Evolutionary conservation across 2,888 invertebrate genomes (phyloP), one percentile per base, ranked within the genome.

Genomic region (Parelbella ahira): DNA sequence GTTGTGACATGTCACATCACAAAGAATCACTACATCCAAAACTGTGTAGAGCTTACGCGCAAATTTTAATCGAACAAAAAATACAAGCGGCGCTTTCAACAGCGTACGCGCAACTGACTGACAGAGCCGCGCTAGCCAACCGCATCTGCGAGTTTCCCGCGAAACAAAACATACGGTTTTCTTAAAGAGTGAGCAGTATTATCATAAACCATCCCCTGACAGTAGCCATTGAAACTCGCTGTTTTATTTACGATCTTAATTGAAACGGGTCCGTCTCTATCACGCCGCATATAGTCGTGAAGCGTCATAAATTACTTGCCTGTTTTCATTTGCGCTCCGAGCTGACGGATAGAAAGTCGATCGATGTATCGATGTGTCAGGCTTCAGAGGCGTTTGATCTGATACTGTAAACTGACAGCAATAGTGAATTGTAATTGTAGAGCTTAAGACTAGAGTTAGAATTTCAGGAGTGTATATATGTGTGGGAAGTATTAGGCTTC

Each of bases 61-160:
- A 47, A 66, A 58, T 62, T 65, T 54, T 54, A 64, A 70, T 64
- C 54, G 55, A 59, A 10, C 9, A 5, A 24, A 28, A 57, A 56
- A 73, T 72, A 68, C 80, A 74, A 56, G 63, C 76, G 60, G 60
- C 64, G 67, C 64, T 53, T 57, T 57, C 66, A 65, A 59, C 63
- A 65, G 82, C 84, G 82, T 68, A 56, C 68, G 79, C 77, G 78
- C 83, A 75, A 86, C 86, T 84, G 76, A 68, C 56, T 66, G 67
- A 65, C 67, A 63, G 54, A 48, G 60, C n/a, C n/a, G n/a, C 54
- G 58, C 62, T 68, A 63, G 59, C 74, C 71, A 68, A 73, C 72
- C 75, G 58, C 30, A 39, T 23, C 30, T 11, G 30, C 58, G 51
- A 59, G 56, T 54, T 52, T 50, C 56, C 63, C 60, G 20, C 34